These are phyloP conservation scores for Danionella dracula DNA, from an alignment of 2,797 vertebrate genomes.

Conservation along the genomic window DNA sequence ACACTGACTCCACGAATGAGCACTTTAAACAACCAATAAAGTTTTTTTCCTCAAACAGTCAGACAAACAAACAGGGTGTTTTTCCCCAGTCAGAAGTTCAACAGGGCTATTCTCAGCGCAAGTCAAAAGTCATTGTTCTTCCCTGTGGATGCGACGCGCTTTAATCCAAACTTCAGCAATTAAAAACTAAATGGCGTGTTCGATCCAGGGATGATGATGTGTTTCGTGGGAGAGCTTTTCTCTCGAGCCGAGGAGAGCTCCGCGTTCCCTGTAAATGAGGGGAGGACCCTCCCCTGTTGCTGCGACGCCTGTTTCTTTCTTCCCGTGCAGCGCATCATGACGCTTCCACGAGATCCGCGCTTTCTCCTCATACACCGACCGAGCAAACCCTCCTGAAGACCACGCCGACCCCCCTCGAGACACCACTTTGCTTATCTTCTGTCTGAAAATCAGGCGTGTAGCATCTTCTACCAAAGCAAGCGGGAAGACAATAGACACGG, in stretches of 20 bases:
- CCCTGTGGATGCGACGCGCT: too few species aligned
- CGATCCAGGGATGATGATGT: conserved; percentile 13
- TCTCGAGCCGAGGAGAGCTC: not conserved
- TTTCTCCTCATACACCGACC: not conserved
- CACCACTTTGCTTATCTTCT: too few species aligned
- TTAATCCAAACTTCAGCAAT: too few species aligned
- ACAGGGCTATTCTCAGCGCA: too few species aligned
- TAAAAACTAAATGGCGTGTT: too few species aligned
- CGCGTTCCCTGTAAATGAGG: conserved; percentile 9
- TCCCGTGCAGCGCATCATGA: not conserved
- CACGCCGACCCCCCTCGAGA: not conserved
- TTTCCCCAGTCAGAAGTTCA: too few species aligned
- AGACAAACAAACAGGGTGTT: too few species aligned
- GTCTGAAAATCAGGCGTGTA: not conserved
- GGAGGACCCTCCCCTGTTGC: conserved; percentile 28
- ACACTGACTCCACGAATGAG: too few species aligned
- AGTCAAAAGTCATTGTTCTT: too few species aligned
- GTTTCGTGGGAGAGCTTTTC: not conserved
- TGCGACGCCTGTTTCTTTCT: conserved; percentile 10
- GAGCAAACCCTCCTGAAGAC: not conserved
- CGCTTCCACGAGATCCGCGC: conserved; percentile 16
- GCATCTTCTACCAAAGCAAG: not conserved
- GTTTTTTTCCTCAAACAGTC: too few species aligned
- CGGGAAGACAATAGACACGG: conserved; percentile 6
- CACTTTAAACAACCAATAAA: too few species aligned